These are phyloP conservation scores for Nowickia ferox DNA, from an alignment of 2,888 invertebrate genomes.

Conservation along the genomic window DNA sequence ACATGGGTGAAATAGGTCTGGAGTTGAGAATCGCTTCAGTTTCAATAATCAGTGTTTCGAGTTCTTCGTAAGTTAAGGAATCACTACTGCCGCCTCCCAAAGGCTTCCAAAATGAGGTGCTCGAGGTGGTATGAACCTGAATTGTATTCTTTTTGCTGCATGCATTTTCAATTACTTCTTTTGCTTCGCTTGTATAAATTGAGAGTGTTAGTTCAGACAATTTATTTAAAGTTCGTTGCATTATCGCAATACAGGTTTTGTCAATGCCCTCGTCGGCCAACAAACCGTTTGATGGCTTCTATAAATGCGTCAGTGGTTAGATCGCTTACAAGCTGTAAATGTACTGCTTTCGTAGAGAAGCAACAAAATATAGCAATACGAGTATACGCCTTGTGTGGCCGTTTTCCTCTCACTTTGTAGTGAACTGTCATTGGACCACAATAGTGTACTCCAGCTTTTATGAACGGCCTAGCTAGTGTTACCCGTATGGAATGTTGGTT, in stretches of 20 bases:
- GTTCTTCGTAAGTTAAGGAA: conserved; percentile 7
- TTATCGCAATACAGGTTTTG: too few species aligned
- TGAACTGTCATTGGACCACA: conserved; percentile 39
- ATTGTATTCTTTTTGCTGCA: conserved; percentile 18
- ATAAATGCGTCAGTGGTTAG: conserved; percentile 44
- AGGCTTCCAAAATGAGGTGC: too few species aligned
- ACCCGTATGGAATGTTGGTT: conserved; percentile 50
- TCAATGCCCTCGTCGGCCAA: background rate
- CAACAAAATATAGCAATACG: conserved; percentile 42
- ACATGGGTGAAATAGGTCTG: conserved; percentile 47
- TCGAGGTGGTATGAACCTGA: background rate
- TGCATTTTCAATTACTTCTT: conserved; percentile 24
- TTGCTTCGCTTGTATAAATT: background rate
- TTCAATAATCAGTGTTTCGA: conserved; percentile 46
- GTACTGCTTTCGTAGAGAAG: conserved; percentile 39
- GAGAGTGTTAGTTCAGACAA: background rate
- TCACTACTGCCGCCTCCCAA: too few species aligned
- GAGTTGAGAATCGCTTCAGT: conserved; percentile 69
- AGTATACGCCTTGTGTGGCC: conserved; percentile 30
- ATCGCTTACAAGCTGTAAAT: conserved; percentile 49
- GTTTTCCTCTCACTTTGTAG: conserved; percentile 25
- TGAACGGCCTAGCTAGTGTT: conserved; percentile 32
- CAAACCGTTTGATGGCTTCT: conserved; percentile 36
- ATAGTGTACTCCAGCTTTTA: conserved; percentile 40
- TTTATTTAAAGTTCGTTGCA: conserved; percentile 45